A percentile compares a stretch with the other conserved stretches of the same genome.
These are phyloP conservation scores for Rhizomys pruinosus DNA, from an alignment of 2,113 vertebrate genomes.

Conservation along the genomic window DNA sequence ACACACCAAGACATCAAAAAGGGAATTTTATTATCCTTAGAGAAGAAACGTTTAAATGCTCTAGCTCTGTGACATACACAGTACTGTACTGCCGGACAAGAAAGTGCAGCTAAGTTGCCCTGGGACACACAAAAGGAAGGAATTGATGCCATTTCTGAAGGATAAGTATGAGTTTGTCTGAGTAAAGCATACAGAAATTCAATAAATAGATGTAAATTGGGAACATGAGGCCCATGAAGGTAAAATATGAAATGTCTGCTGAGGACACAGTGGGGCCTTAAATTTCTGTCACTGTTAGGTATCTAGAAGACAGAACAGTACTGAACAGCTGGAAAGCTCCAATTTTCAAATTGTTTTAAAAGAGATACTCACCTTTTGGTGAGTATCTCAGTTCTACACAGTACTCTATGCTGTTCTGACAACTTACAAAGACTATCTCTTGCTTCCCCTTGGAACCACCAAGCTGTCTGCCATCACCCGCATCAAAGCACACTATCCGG, in stretches of 20 bases:
- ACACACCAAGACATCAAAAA: background rate
- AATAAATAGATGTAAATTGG: background rate
- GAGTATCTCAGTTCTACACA: background rate
- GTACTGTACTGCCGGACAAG: background rate
- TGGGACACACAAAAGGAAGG: background rate
- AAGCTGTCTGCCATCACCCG: background rate
- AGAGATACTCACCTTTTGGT: background rate
- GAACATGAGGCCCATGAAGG: background rate
- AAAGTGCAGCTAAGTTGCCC: background rate
- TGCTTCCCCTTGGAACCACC: background rate
- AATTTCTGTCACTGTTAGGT: background rate
- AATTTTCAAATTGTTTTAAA: constrained; percentile 34
- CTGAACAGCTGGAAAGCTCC: background rate
- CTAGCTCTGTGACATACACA: background rate
- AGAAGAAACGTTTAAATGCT: background rate
- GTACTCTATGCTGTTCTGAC: background rate
- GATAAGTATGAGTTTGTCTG: background rate
- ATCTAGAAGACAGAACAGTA: background rate
- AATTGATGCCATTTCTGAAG: background rate
- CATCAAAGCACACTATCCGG: background rate
- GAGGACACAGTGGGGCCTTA: background rate
- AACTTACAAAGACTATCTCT: background rate
- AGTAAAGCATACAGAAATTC: background rate
- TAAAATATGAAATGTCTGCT: background rate
- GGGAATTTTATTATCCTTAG: background rate